Percentiles rank a stretch among this genome's conserved stretches.
phyloP scores from a whole-genome alignment of 2,888 invertebrate genomes.

The Rhyacophila evoluta region DNA sequence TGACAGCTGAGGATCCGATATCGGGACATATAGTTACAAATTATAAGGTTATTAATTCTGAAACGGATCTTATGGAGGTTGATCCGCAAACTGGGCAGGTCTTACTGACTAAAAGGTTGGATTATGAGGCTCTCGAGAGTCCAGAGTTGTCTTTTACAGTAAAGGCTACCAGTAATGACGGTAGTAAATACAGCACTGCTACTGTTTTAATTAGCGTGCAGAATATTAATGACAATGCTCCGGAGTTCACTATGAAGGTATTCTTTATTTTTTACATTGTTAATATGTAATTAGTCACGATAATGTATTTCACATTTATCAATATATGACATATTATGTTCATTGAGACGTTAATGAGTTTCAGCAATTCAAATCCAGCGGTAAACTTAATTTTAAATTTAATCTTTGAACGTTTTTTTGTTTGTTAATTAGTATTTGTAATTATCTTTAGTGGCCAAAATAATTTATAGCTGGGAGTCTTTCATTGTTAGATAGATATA shows the following conservation, averaged over 20 bases:
- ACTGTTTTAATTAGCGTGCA: conserved; percentile 77
- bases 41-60: conserved; percentile 71
- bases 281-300: too few species aligned
- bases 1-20: conserved; percentile 79
- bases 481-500: too few species aligned
- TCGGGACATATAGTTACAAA: conserved; percentile 74
- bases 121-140: conserved; percentile 79
- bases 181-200: conserved; percentile 73
- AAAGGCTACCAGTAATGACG: conserved; percentile 69
- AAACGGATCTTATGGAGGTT: conserved; percentile 70
- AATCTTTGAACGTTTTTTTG: too few species aligned
- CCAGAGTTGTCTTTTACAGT: conserved; percentile 72
- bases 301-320: too few species aligned
- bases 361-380: too few species aligned
- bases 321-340: too few species aligned
- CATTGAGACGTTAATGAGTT: too few species aligned
- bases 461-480: too few species aligned
- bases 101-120: conserved; percentile 78
- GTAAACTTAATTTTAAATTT: too few species aligned
- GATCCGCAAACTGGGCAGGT: conserved; percentile 80
- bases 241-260: conserved; percentile 76
- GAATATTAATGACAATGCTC: conserved; percentile 84
- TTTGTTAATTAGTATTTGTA: too few species aligned
- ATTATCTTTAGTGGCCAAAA: too few species aligned
- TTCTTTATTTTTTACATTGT: conserved; percentile 55